Evolutionary conservation across 2,888 invertebrate genomes (phyloP), one percentile per base, ranked within the genome.

Genomic region (Macrophya alboannulata): DNA sequence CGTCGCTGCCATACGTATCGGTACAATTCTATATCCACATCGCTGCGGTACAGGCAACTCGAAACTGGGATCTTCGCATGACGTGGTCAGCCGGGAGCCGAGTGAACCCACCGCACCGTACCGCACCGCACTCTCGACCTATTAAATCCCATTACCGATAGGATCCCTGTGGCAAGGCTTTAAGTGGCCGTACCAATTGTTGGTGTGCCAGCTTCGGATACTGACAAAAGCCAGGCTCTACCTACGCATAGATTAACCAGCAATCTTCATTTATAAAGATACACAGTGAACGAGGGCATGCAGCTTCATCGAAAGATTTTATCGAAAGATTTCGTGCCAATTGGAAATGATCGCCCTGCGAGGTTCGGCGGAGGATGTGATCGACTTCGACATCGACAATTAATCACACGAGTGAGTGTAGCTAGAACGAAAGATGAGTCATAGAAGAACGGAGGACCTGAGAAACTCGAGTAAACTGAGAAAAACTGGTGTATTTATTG

Each of bases 391-490:
- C 10, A 31, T 55, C 17, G 48, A 21, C 43, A 62, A 43, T 43
- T 59, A 31, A 31, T 48, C n/a, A 37, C 21, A 77, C 12, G 5
- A 51, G 48, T 37, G 25, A 51, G 37, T 25, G 31, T 55, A 31
- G 31, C 37, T 71, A n/a, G 65, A 5, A 65, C 8, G 21, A 72
- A 17, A 65, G 76, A 87, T 89, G 90, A 90, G 88, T 89, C 89
- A 88, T 87, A 87, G 87, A 55, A 17, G 0, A 37, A 12, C 25
- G 37, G 25, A 31, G 55, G 12, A 3, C 31, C 62, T 40, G 17
- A 81, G 15, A 43, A 43, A 62, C 62, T 21, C 31, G 79, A 59
- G 37, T 55, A 65, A 84, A 86, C 86, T 86, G 62, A 82, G 86
- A 77, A 81, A 10, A 51, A 37, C 15, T 43, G 48, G 65, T 83